These are phyloP conservation scores for Tinamus guttatus DNA, from an alignment of 2,113 vertebrate genomes.

Conservation along the genomic window DNA sequence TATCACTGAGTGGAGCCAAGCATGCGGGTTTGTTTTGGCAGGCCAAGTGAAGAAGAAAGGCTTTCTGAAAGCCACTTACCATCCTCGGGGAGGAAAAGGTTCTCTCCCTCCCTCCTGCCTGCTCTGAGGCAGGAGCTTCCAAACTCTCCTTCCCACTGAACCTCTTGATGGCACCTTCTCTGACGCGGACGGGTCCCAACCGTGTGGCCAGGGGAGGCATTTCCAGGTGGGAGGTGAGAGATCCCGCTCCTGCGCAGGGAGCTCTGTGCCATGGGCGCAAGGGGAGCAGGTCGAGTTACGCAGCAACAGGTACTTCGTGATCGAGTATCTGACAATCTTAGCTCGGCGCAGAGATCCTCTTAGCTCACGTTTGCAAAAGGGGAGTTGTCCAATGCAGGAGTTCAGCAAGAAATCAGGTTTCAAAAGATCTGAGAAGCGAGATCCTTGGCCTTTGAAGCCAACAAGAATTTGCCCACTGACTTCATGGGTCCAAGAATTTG, in stretches of 20 bases:
- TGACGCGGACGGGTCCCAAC: not conserved
- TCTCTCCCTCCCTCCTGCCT: constrained; percentile 33
- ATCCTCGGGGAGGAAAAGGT: constrained; percentile 36
- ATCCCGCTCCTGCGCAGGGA: constrained; percentile 22
- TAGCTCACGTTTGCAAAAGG: not conserved
- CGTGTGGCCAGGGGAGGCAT: not conserved
- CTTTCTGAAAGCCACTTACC: constrained; percentile 69
- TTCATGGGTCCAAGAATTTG: not conserved
- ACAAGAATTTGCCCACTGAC: not conserved
- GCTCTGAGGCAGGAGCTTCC: constrained; percentile 30
- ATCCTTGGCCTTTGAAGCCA: constrained; percentile 17
- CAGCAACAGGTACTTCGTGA: not conserved
- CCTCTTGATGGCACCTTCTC: not conserved
- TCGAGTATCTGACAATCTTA: not conserved
- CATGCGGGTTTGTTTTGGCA: constrained; percentile 28
- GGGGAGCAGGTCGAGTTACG: not conserved
- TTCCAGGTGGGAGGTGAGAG: not conserved
- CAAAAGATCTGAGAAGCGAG: constrained; percentile 12
- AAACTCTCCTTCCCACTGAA: constrained; percentile 27
- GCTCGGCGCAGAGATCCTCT: not conserved
- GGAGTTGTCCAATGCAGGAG: constrained; percentile 3
- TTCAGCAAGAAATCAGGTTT: constrained; percentile 35
- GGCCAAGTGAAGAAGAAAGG: constrained; percentile 44
- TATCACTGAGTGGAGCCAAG: constrained; percentile 1
- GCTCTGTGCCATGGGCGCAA: not conserved